Evolutionary conservation across 2,797 vertebrate genomes (phyloP).

Genomic region (Scomberomorus guttatus): DNA sequence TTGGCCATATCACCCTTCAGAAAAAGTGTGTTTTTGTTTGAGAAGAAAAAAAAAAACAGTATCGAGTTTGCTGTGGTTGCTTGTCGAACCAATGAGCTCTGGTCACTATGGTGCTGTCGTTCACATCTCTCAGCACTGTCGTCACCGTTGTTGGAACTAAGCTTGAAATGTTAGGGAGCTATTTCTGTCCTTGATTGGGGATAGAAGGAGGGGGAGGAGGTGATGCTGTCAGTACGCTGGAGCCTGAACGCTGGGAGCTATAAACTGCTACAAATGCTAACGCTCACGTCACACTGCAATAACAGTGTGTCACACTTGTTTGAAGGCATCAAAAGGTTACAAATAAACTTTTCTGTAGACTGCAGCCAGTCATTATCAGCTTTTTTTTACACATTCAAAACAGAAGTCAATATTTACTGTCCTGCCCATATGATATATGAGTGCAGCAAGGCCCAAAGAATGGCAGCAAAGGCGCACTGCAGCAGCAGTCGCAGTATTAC

Average conservation of each 20-base stretch:
- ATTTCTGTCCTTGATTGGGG: slow-evolving; percentile 80
- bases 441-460: slow-evolving; percentile 1
- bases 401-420: not conserved
- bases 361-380: slow-evolving; percentile 1
- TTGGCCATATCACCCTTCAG: not conserved
- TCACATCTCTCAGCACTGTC: slow-evolving; percentile 27
- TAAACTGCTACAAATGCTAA: slow-evolving; percentile 46
- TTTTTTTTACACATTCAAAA: not conserved
- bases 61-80: not conserved
- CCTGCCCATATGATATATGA: not conserved
- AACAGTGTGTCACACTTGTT: slow-evolving; percentile 23
- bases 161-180: slow-evolving; percentile 82
- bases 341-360: slow-evolving; percentile 11
- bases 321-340: slow-evolving; percentile 35
- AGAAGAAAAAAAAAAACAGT: too few species aligned
- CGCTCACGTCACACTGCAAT: slow-evolving; percentile 34
- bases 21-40: too few species aligned
- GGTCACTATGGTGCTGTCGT: slow-evolving; percentile 25
- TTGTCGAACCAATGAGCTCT: not conserved
- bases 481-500: slow-evolving; percentile 6
- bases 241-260: slow-evolving; percentile 26
- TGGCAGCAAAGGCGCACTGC: slow-evolving; percentile 21
- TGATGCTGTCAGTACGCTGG: not conserved
- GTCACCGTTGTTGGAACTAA: slow-evolving; percentile 69
- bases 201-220: slow-evolving; percentile 26